Percentiles rank a stretch among this genome's conserved stretches.
These are phyloP conservation scores for Sipha maydis DNA, from an alignment of 2,888 invertebrate genomes.

Conservation along the genomic window DNA sequence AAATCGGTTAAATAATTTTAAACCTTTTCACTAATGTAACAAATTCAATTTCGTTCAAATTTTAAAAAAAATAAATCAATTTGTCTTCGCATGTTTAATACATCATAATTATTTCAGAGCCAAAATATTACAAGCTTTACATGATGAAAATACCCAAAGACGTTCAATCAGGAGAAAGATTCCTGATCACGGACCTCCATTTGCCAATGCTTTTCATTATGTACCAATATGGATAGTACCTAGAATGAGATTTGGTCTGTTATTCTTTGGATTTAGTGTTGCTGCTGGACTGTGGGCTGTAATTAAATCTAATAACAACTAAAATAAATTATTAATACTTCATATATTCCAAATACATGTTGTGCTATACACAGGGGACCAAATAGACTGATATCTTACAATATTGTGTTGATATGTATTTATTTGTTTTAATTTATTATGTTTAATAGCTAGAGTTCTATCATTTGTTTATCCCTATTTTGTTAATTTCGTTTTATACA, in stretches of 20 bases:
- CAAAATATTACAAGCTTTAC: not conserved
- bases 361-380: slow-evolving; percentile 43
- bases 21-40: too few species aligned
- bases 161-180: slow-evolving; percentile 64
- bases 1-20: too few species aligned
- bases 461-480: not conserved
- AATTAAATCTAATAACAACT: slow-evolving; percentile 30
- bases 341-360: slow-evolving; percentile 43
- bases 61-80: too few species aligned
- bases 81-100: not conserved
- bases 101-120: slow-evolving; percentile 33
- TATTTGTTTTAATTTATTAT: slow-evolving; percentile 39
- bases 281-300: slow-evolving; percentile 65
- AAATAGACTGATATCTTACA: slow-evolving; percentile 58
- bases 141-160: slow-evolving; percentile 26
- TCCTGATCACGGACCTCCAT: slow-evolving; percentile 12
- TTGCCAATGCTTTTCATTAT: slow-evolving; percentile 52
- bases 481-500: not conserved
- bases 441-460: not conserved
- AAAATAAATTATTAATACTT: slow-evolving; percentile 3
- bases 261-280: slow-evolving; percentile 64
- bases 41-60: too few species aligned
- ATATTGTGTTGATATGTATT: slow-evolving; percentile 22
- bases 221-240: slow-evolving; percentile 59
- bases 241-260: slow-evolving; percentile 63